phyloP scores from a whole-genome alignment of 2,888 invertebrate genomes.

The Amblyjoppa fuscipennis region DNA sequence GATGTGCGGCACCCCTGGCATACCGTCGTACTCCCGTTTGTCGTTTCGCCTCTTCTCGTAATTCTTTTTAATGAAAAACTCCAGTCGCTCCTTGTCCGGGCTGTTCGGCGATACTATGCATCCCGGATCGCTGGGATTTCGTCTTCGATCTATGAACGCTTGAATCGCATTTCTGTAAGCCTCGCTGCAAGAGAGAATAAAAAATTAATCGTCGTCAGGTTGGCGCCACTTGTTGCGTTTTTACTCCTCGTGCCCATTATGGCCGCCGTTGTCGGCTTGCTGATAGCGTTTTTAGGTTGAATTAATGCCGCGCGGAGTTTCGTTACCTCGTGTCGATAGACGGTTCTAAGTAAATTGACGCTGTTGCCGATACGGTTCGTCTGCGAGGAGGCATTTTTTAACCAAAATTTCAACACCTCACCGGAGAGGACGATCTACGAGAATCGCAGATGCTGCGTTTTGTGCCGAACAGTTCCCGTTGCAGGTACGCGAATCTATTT shows the following conservation, averaged over 20 bases:
- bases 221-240: not conserved
- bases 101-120: slow-evolving; percentile 65
- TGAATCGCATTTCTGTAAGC: slow-evolving; percentile 79
- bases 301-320: not conserved
- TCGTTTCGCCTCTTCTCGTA: slow-evolving; percentile 67
- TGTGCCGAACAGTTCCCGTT: not conserved
- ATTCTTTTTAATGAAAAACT: slow-evolving; percentile 71
- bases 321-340: slow-evolving; percentile 52
- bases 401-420: not conserved
- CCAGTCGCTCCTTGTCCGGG: slow-evolving; percentile 72
- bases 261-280: not conserved
- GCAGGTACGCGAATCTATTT: not conserved
- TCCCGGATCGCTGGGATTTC: slow-evolving; percentile 65
- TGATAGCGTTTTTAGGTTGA: not conserved
- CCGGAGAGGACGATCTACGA: not conserved
- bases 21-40: slow-evolving; percentile 44
- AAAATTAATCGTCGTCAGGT: not conserved
- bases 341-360: slow-evolving; percentile 43
- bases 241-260: not conserved
- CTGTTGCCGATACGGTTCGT: slow-evolving; percentile 50
- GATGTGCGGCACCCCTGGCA: slow-evolving; percentile 75
- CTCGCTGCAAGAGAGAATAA: slow-evolving; percentile 72
- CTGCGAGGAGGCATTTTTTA: slow-evolving; percentile 52
- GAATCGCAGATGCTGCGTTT: not conserved
- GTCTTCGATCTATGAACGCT: slow-evolving; percentile 79